A percentile compares a stretch with the other conserved stretches of the same genome.
These are phyloP conservation scores for Monochamus alternatus DNA, from an alignment of 2,888 invertebrate species.

Conservation along the genomic window DNA sequence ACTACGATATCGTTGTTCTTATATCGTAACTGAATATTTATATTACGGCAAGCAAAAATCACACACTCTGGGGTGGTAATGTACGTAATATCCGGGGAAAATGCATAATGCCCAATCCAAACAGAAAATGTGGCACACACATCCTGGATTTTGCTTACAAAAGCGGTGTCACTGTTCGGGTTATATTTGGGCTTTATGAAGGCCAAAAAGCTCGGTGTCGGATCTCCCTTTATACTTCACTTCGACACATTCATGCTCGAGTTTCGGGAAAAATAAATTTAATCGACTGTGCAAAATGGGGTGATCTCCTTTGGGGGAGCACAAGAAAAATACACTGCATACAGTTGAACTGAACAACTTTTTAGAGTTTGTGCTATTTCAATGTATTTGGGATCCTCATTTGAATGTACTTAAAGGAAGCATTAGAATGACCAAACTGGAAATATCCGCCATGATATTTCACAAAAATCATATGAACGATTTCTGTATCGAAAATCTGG, in stretches of 20 bases:
- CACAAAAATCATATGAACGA: too few species aligned
- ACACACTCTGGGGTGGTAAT: background rate
- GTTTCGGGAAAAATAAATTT: slow-evolving; percentile 25
- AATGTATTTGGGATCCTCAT: too few species aligned
- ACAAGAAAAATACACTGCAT: background rate
- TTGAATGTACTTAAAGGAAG: too few species aligned
- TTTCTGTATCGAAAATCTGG: too few species aligned
- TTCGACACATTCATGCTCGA: slow-evolving; percentile 26
- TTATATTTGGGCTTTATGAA: slow-evolving; percentile 21
- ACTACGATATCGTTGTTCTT: too few species aligned
- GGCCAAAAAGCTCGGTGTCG: background rate
- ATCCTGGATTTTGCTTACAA: slow-evolving; percentile 6
- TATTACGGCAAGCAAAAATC: background rate
- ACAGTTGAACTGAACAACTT: too few species aligned
- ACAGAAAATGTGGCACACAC: slow-evolving; percentile 6
- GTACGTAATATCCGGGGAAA: background rate
- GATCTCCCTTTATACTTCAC: background rate
- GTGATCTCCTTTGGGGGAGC: background rate
- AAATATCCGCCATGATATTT: too few species aligned
- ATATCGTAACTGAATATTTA: background rate
- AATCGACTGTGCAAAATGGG: slow-evolving; percentile 21
- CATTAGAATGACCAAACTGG: too few species aligned
- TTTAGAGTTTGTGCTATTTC: too few species aligned
- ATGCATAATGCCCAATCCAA: background rate
- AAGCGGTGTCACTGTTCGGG: slow-evolving; percentile 10